Evolutionary conservation across 1,140 invertebrate species (phyloP), one percentile per base, ranked within the genome.

Genomic region (Drosophila mojavensis): DNA sequence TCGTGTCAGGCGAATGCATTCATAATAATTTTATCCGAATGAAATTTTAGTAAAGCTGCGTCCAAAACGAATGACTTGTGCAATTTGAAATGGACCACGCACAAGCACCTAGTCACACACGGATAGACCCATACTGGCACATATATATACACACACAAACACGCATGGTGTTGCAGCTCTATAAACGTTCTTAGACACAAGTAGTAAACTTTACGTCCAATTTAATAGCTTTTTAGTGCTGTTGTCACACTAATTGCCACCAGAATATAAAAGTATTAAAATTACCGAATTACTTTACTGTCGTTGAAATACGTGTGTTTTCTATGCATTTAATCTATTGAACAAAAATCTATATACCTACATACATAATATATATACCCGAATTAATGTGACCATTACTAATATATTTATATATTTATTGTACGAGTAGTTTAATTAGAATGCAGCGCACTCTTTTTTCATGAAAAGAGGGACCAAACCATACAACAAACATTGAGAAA

Each of bases 391-490:
- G 82, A 86, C 82, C 82, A 86, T 68, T 70, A 70, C 81, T 79
- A 85, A 69, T 56, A 55, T 61, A 47, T 30, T 51, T 41, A 26
- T 64, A 54, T 55, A 69, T 69, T 48, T 59, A 64, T 26, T 78
- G 50, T 72, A 86, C 63, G 53, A 76, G 72, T 78, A 79, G 65
- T 68, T 58, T 73, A 67, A 88, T 73, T 68, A 65, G 66, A 84
- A 80, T 72, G 79, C 64, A 82, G 73, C 62, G 69, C 84, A 88
- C 83, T 88, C 83, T 86, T 86, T 82, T 86, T 89, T 88, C 72
- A 83, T 79, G 77, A 86, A 86, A 86, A 86, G 83, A 79, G 83
- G 83, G 83, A 86, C 83, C 83, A 86, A 79, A 79, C 56, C 53
- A 79, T 56, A 88, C 33, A 72, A 64, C 70, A 72, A 81, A 85